Base-by-base conservation (phyloP, 2,888 invertebrate genomes). In the Hyppa rectilinea region DNA sequence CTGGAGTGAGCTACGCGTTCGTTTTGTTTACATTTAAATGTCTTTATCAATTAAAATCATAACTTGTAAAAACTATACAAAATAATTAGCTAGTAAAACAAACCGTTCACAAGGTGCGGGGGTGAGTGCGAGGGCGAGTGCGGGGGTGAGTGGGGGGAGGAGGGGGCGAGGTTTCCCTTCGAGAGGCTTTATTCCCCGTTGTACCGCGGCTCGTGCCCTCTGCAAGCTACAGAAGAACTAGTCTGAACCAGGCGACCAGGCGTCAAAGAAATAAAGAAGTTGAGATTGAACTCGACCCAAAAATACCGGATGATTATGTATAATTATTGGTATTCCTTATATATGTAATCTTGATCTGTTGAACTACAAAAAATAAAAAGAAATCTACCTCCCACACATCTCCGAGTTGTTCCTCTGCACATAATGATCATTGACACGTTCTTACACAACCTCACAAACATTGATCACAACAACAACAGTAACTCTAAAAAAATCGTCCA, bases 31-130 rank as follows among this genome's bases (percentile, higher is more conserved):
- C n/a, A n/a, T n/a, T n/a, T n/a, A n/a, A n/a, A n/a, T n/a, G n/a
- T n/a, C n/a, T n/a, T n/a, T n/a, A n/a, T n/a, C n/a, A n/a, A n/a
- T 78, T 75, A 64, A 56, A 64, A 55, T 61, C 67, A 73, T 73
- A 78, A 68, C 66, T 78, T 78, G 64, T 59, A 67, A 79, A 75
- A 75, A 79, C 71, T 75, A 62, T 65, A 79, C 53, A 53, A 75
- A 71, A 80, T 80, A 79, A 79, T 79, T 75, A 62, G 64, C 56
- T 52, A 64, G 58, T 71, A 59, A 79, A 79, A 80, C 58, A 67
- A 67, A 70, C 55, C 49, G 56, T 58, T 64, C 58, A 45, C 40
- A 74, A 49, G 60, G 60, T 53, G 56, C 23, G 43, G 31, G 45
- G 62, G 34, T 17, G 50, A 20, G 36, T 31, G 60, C 29, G 64